These are phyloP conservation scores for Rhamnusium bicolor DNA, from an alignment of 2,888 invertebrate species.

Conservation along the genomic window DNA sequence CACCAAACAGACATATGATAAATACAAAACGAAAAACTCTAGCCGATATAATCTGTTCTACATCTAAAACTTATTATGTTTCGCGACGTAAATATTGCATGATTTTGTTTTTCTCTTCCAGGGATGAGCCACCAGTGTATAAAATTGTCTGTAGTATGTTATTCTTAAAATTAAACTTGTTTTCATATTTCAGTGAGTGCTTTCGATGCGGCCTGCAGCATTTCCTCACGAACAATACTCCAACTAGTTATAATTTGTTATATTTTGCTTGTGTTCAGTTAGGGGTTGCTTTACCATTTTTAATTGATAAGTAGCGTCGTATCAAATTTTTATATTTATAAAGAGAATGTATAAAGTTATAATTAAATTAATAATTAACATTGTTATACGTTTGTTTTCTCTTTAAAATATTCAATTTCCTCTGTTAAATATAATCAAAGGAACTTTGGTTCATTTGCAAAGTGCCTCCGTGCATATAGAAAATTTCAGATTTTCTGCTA, in stretches of 20 bases:
- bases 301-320: slow-evolving; percentile 10
- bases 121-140: background rate
- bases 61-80: background rate
- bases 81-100: background rate
- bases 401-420: slow-evolving; percentile 1
- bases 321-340: slow-evolving; percentile 35
- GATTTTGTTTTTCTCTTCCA: background rate
- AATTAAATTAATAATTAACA: slow-evolving; percentile 24
- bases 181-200: slow-evolving; percentile 55
- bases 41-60: no score
- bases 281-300: slow-evolving; percentile 13
- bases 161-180: slow-evolving; percentile 15
- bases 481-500: background rate
- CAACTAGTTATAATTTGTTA: slow-evolving; percentile 25
- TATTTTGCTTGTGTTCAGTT: slow-evolving; percentile 25
- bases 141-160: slow-evolving; percentile 2
- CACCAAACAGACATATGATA: background rate
- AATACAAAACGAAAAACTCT: background rate
- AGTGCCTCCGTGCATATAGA: background rate
- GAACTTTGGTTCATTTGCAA: slow-evolving; percentile 29
- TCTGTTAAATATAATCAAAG: slow-evolving; percentile 20
- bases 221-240: background rate
- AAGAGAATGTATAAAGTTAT: slow-evolving; percentile 27
- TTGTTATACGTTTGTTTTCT: slow-evolving; percentile 19
- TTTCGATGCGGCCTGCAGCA: slow-evolving; percentile 41